Base-by-base conservation (phyloP, 2,113 vertebrate genomes). In the Perca fluviatilis region DNA sequence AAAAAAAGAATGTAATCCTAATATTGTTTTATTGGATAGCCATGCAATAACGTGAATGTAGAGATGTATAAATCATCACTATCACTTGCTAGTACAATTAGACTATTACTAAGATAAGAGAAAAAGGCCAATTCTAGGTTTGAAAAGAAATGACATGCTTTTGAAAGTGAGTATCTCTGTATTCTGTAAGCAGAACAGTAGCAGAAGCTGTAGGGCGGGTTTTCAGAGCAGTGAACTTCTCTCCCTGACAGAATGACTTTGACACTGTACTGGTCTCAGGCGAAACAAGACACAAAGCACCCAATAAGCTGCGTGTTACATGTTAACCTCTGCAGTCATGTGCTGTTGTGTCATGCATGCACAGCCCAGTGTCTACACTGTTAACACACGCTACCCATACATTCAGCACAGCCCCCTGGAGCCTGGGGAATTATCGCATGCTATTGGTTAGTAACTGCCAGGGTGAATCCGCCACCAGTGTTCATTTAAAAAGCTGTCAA, bases 401-500 rank as follows among this genome's bases (percentile, higher is more conserved):
- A 86, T 86, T 73, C 64, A 69, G 72, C 76, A 65, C 43, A 54
- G 67, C 67, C 36, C 18, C 27, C 5, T 43, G 62, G 62, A 87
- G 51, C 19, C 68, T 0, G 15, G 79, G 85, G 86, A 92, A 74
- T 80, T 74, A 90, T 81, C 74, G 84, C 86, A 86, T 87, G 83
- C 85, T 75, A 80, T 87, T 90, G 87, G 87, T 89, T 91, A 79
- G 88, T 83, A 72, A 85, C 89, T 83, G 85, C 81, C 75, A 69
- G 88, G 75, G 74, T 83, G 86, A 92, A 90, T 89, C 81, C 85
- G 86, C 85, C 23, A 77, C 67, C 80, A 79, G 85, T 4, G 77
- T 83, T 88, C 60, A 33, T 92, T 92, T 91, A 92, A 91, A 92
- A 85, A 64, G 61, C 89, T 91, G 89, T 91, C 88, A 91, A 80